phyloP scores from a whole-genome alignment of 2,113 vertebrate genomes.

The Parus major region DNA sequence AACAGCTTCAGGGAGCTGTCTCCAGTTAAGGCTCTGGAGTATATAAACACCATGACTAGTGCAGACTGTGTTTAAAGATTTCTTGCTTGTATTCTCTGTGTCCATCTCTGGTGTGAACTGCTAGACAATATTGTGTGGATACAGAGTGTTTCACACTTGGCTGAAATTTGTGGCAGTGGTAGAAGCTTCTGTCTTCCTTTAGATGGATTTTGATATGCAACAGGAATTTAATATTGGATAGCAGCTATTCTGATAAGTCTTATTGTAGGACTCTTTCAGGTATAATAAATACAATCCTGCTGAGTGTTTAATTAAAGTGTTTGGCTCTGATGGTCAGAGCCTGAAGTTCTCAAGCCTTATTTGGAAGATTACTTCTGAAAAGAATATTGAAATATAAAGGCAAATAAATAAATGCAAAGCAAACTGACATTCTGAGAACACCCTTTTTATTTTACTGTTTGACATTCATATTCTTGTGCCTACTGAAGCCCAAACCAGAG shows the following conservation, averaged over 20 bases:
- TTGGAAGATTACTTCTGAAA: background rate
- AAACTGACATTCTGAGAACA: background rate
- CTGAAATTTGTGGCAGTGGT: background rate
- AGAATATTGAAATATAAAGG: background rate
- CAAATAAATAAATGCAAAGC: background rate
- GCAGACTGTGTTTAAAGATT: background rate
- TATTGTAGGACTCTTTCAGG: background rate
- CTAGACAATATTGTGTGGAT: rapidly evolving
- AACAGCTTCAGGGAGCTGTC: background rate
- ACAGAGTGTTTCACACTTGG: background rate
- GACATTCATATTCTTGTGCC: background rate
- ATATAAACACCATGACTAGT: rapidly evolving
- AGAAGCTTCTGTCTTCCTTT: background rate
- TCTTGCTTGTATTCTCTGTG: background rate
- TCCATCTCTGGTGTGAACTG: background rate
- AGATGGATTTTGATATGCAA: background rate
- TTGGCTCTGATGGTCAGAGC: background rate
- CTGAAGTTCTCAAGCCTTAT: background rate
- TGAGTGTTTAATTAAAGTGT: background rate
- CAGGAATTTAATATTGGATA: background rate
- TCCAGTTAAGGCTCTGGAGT: background rate
- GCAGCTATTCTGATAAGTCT: background rate
- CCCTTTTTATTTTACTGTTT: background rate
- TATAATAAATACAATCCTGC: background rate
- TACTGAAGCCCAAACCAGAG: background rate